These are phyloP conservation scores for Vesta saturnalis DNA, from an alignment of 2,888 invertebrate species.

Conservation along the genomic window DNA sequence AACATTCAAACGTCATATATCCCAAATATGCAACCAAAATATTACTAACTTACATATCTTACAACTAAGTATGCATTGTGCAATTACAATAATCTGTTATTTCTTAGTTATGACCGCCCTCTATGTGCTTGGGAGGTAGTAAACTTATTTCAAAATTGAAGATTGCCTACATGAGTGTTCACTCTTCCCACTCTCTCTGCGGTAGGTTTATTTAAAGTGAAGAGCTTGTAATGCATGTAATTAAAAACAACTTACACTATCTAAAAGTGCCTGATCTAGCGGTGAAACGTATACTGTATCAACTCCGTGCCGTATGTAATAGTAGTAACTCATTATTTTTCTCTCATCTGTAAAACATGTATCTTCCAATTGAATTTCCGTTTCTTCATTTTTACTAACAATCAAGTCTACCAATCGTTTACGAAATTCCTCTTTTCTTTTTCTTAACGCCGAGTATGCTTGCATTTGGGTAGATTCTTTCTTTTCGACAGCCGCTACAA, in stretches of 20 bases:
- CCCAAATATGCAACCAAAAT: too few relatives aligned
- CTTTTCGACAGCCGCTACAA: slow-evolving; percentile 61
- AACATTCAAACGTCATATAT: too few relatives aligned
- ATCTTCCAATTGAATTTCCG: slow-evolving; percentile 60
- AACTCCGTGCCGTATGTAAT: slow-evolving; percentile 90
- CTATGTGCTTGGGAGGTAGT: too few relatives aligned
- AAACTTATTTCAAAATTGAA: too few relatives aligned
- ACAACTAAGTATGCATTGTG: too few relatives aligned
- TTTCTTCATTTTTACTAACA: slow-evolving; percentile 66
- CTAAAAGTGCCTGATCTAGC: slow-evolving; percentile 77
- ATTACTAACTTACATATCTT: too few relatives aligned
- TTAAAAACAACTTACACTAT: slow-evolving; percentile 63
- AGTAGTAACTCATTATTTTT: slow-evolving; percentile 83
- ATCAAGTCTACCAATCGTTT: slow-evolving; percentile 81
- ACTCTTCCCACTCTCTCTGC: too few relatives aligned
- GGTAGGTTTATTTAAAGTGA: too few relatives aligned
- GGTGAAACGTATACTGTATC: slow-evolving; percentile 91
- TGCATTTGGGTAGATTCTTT: slow-evolving; percentile 59
- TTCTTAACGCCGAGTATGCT: slow-evolving; percentile 74
- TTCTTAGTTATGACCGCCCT: too few relatives aligned
- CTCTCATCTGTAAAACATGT: slow-evolving; percentile 73
- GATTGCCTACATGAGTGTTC: too few relatives aligned
- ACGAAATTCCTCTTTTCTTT: slow-evolving; percentile 85
- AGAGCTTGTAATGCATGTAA: too few relatives aligned
- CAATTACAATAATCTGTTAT: too few relatives aligned